These are phyloP conservation scores for Arrhopalites spinosus DNA, from an alignment of 2,888 invertebrate species.

Conservation along the genomic window DNA sequence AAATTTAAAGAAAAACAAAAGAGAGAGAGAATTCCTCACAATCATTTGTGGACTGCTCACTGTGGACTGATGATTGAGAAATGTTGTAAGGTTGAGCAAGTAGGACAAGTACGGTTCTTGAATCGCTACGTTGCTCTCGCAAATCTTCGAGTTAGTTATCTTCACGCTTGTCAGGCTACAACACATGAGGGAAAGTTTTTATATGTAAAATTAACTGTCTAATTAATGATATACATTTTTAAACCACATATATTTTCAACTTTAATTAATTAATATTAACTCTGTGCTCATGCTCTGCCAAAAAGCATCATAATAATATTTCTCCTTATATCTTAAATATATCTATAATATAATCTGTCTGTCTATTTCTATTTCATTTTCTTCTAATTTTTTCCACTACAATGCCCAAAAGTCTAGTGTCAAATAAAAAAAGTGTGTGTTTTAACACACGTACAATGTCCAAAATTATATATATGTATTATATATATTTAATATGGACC, in stretches of 20 bases:
- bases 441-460: too few relatives aligned
- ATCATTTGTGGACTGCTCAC: conserved; percentile 30
- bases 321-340: too few relatives aligned
- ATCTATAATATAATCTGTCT: too few relatives aligned
- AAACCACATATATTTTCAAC: not conserved
- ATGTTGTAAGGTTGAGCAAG: conserved; percentile 36
- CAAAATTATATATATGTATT: too few relatives aligned
- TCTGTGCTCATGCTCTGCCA: not conserved
- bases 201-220: conserved; percentile 21
- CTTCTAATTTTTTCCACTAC: too few relatives aligned
- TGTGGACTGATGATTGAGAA: conserved; percentile 38
- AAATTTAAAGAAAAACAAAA: conserved; percentile 11
- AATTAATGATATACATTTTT: conserved; percentile 16
- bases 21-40: conserved; percentile 10
- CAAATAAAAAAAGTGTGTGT: too few relatives aligned
- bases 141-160: conserved; percentile 37
- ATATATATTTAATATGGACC: too few relatives aligned
- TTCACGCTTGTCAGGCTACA: conserved; percentile 36
- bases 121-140: conserved; percentile 39
- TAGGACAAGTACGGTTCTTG: conserved; percentile 39
- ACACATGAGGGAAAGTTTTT: conserved; percentile 31
- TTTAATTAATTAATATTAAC: not conserved
- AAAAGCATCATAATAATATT: not conserved
- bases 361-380: too few relatives aligned
- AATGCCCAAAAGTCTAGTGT: too few relatives aligned